Percentiles rank a stretch among this genome's conserved stretches.
These are phyloP conservation scores for Drepana falcataria DNA, from an alignment of 2,888 invertebrate genomes.

Conservation along the genomic window DNA sequence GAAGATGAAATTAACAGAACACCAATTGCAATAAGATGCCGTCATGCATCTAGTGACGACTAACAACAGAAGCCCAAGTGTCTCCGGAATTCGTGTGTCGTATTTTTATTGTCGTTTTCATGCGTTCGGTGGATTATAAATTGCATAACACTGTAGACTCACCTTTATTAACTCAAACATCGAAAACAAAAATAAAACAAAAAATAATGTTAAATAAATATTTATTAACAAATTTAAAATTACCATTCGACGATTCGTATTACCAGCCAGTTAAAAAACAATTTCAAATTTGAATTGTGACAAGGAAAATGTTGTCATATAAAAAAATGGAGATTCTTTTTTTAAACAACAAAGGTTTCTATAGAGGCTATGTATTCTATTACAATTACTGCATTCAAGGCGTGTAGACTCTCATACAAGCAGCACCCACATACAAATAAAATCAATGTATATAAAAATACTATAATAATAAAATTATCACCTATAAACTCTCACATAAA, in stretches of 20 bases:
- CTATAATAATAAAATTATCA: slow-evolving; percentile 56
- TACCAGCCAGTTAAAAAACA: slow-evolving; percentile 24
- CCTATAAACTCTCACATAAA: slow-evolving; percentile 60
- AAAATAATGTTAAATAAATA: slow-evolving; percentile 70
- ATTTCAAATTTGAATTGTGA: slow-evolving; percentile 49
- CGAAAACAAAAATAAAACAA: slow-evolving; percentile 56
- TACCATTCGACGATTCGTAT: slow-evolving; percentile 54
- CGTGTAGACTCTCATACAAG: slow-evolving; percentile 45
- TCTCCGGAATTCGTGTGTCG: slow-evolving; percentile 16
- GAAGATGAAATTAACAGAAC: slow-evolving; percentile 31
- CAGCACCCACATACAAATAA: slow-evolving; percentile 63
- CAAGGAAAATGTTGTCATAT: slow-evolving; percentile 27
- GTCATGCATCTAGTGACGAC: slow-evolving; percentile 52
- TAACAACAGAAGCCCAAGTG: slow-evolving; percentile 58
- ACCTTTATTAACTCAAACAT: slow-evolving; percentile 30
- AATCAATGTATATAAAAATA: slow-evolving; percentile 63
- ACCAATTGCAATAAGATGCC: slow-evolving; percentile 37
- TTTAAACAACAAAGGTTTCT: slow-evolving; percentile 11
- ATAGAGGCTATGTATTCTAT: slow-evolving; percentile 21
- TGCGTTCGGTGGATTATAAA: slow-evolving; percentile 53
- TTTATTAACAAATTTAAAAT: slow-evolving; percentile 74
- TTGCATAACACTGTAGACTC: slow-evolving; percentile 75
- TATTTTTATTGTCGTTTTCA: slow-evolving; percentile 17
- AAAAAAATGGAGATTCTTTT: slow-evolving; percentile 57
- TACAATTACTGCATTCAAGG: slow-evolving; percentile 31